Evolutionary conservation across 2,113 vertebrate genomes (phyloP).

Genomic region (Neotragus pygmaeus): DNA sequence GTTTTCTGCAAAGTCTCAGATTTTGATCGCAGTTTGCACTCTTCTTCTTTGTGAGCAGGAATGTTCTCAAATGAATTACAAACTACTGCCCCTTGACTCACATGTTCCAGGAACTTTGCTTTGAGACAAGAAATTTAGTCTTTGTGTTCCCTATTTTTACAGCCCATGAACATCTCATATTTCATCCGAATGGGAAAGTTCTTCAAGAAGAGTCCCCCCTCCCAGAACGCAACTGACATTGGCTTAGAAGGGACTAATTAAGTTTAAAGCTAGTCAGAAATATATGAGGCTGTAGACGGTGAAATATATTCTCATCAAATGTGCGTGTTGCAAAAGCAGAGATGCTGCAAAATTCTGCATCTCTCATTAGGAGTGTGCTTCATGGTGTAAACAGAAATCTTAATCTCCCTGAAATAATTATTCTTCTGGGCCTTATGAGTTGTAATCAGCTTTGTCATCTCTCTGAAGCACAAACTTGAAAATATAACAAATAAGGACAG

Average conservation of each 20-base stretch:
- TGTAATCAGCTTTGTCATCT: constrained; percentile 4
- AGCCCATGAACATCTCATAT: not conserved
- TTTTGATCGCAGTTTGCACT: not conserved
- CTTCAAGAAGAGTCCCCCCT: not conserved
- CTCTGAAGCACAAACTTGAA: not conserved
- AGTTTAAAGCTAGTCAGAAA: not conserved
- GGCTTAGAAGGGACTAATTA: constrained; percentile 18
- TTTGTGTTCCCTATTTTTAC: not conserved
- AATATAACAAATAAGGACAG: not conserved
- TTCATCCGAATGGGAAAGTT: constrained; percentile 5
- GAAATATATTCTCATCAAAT: constrained; percentile 57
- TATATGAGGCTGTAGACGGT: not conserved
- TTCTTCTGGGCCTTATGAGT: not conserved
- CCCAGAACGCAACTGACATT: not conserved
- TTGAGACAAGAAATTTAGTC: constrained; percentile 13
- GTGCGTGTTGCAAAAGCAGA: constrained; percentile 28
- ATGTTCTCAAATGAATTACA: constrained; percentile 24
- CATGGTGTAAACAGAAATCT: constrained; percentile 8
- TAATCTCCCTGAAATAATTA: not conserved
- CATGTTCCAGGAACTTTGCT: constrained; percentile 19
- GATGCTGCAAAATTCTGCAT: not conserved
- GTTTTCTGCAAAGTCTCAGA: not conserved
- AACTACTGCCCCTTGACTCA: not conserved
- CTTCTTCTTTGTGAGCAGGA: not conserved
- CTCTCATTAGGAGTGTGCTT: not conserved